Evolutionary conservation across 2,113 vertebrate species (phyloP).

Genomic region (Megaceryle maxima): DNA sequence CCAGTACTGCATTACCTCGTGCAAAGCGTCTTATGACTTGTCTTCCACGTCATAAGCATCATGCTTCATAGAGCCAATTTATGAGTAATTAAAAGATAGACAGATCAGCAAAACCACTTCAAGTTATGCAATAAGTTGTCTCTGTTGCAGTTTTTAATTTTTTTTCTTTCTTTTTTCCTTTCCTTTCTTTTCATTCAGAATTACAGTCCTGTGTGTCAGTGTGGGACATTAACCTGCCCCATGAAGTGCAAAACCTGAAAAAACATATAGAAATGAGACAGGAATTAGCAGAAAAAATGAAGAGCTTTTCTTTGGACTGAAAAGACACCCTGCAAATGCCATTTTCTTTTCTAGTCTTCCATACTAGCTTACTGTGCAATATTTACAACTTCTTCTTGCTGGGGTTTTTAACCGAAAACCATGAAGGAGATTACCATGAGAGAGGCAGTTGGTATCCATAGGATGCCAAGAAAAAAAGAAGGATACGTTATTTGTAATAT

Average conservation of each 20-base stretch:
- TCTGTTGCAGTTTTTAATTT: neutral
- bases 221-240: conserved; percentile 86
- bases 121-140: neutral
- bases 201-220: conserved; percentile 85
- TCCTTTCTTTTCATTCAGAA: conserved; percentile 65
- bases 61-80: neutral
- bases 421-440: neutral
- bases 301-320: conserved; percentile 77
- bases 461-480: neutral
- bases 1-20: neutral
- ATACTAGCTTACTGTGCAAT: neutral
- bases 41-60: neutral
- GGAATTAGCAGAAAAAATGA: conserved; percentile 85
- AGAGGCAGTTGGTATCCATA: neutral
- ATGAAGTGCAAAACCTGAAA: conserved; percentile 89
- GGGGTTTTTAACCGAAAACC: neutral
- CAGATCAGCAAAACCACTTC: neutral
- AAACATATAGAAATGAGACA: conserved; percentile 86
- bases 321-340: neutral
- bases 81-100: neutral
- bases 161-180: neutral
- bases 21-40: neutral
- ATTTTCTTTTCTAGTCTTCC: neutral
- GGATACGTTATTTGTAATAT: neutral
- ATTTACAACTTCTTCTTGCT: neutral